These are phyloP conservation scores for Oikopleura dioica DNA, from an alignment of 23 tunicate species.

Conservation along the genomic window DNA sequence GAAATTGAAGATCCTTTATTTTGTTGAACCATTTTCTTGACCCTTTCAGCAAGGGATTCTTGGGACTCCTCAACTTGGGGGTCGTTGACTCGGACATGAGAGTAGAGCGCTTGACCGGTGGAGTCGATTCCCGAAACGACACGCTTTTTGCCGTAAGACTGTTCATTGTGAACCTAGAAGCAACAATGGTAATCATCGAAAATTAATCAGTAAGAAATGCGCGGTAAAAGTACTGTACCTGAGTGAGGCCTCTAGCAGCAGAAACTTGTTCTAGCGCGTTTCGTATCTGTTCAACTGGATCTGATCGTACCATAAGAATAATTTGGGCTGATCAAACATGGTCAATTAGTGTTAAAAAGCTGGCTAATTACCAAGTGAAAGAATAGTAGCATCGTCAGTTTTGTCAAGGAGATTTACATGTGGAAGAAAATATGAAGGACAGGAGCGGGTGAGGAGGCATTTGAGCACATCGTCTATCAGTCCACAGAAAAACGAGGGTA, in stretches of 20 bases:
- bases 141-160: slow-evolving; percentile 5
- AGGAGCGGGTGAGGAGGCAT: slow-evolving; percentile 37
- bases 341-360: too few species aligned
- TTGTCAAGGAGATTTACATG: slow-evolving; percentile 70
- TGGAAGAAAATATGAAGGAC: slow-evolving; percentile 46
- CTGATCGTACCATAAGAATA: slow-evolving; percentile 48
- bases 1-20: slow-evolving; percentile 89
- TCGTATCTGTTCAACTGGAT: slow-evolving; percentile 88
- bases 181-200: too few species aligned
- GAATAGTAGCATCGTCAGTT: slow-evolving; percentile 21
- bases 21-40: slow-evolving; percentile 60
- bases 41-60: slow-evolving; percentile 36
- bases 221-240: too few species aligned
- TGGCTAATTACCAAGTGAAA: not conserved
- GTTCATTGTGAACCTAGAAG: slow-evolving; percentile 14
- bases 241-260: slow-evolving; percentile 1
- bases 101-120: not conserved
- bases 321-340: not conserved
- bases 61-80: not conserved
- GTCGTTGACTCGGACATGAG: not conserved
- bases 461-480: slow-evolving; percentile 86
- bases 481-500: slow-evolving; percentile 46
- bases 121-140: slow-evolving; percentile 12
- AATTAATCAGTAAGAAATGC: too few species aligned
- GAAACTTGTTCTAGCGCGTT: slow-evolving; percentile 90